Evolutionary conservation across 2,797 vertebrate genomes (phyloP).

Genomic region (Parauchenoglanis punctatus): DNA sequence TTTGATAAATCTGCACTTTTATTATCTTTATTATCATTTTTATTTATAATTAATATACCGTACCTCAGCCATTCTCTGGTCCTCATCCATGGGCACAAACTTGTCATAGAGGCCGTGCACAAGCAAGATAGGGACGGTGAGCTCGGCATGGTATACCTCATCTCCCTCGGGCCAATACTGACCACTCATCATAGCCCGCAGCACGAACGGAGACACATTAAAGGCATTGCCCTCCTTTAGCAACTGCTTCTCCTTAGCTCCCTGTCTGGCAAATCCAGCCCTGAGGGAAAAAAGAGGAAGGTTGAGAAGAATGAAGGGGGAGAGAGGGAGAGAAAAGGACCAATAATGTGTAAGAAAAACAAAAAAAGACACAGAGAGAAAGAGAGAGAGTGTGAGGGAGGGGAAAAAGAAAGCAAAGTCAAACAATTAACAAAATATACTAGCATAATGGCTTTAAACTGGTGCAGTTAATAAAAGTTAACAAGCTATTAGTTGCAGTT

Average conservation of each 20-base stretch:
- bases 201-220: constrained; percentile 93
- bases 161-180: constrained; percentile 99
- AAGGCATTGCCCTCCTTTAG: constrained; percentile 94
- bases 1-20: background rate
- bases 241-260: constrained; percentile 96
- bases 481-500: background rate
- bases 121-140: constrained; percentile 90
- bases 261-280: constrained; percentile 94
- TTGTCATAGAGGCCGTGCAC: constrained; percentile 96
- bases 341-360: background rate
- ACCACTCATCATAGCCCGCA: constrained; percentile 96
- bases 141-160: constrained; percentile 95
- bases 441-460: background rate
- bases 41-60: background rate
- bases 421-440: background rate
- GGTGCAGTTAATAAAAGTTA: background rate
- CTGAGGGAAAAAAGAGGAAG: constrained; percentile 66
- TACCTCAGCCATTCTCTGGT: constrained; percentile 98
- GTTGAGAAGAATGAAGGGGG: background rate
- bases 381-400: background rate
- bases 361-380: background rate
- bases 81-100: constrained; percentile 94
- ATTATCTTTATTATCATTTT: background rate
- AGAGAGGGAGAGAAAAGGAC: background rate
- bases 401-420: background rate